Evolutionary conservation across 2,888 invertebrate species (phyloP).

Genomic region (Drepanosiphum platanoidis): DNA sequence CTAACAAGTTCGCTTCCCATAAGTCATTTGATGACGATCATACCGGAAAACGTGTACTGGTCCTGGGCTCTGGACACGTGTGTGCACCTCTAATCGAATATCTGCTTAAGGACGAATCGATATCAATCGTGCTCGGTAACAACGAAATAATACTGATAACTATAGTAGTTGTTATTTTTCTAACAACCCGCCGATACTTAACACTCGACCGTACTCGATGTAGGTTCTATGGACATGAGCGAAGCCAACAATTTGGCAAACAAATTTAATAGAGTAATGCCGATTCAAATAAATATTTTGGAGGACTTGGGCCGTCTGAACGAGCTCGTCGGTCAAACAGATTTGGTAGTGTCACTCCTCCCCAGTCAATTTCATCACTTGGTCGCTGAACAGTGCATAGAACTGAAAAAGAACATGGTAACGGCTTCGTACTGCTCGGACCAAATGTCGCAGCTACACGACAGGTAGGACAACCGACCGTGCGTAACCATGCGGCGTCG

Average conservation of each 20-base stretch:
- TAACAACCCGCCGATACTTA: not conserved
- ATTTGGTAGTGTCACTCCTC: slow-evolving; percentile 86
- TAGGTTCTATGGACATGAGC: slow-evolving; percentile 84
- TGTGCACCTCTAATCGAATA: slow-evolving; percentile 95
- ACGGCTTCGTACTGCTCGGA: slow-evolving; percentile 95
- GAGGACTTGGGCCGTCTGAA: slow-evolving; percentile 75
- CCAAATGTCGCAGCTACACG: slow-evolving; percentile 81
- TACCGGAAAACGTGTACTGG: slow-evolving; percentile 74
- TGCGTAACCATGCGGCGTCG: too few species aligned
- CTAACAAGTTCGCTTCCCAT: slow-evolving; percentile 70
- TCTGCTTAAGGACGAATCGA: slow-evolving; percentile 81
- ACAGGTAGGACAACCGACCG: too few species aligned
- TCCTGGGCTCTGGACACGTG: slow-evolving; percentile 95
- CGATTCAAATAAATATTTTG: slow-evolving; percentile 84
- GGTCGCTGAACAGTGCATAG: slow-evolving; percentile 87
- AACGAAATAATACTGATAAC: slow-evolving; percentile 27
- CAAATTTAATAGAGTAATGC: slow-evolving; percentile 80
- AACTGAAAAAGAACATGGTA: slow-evolving; percentile 89
- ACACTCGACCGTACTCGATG: not conserved
- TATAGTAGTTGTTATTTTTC: not conserved
- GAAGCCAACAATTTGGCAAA: slow-evolving; percentile 75
- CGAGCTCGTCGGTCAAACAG: slow-evolving; percentile 77
- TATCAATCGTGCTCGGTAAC: slow-evolving; percentile 84
- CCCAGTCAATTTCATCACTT: slow-evolving; percentile 90
- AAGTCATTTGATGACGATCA: slow-evolving; percentile 9